Percentiles rank a stretch among this genome's conserved stretches.
Evolutionary conservation across 2,888 invertebrate species (phyloP).

Genomic region (Thecophora atra): DNA sequence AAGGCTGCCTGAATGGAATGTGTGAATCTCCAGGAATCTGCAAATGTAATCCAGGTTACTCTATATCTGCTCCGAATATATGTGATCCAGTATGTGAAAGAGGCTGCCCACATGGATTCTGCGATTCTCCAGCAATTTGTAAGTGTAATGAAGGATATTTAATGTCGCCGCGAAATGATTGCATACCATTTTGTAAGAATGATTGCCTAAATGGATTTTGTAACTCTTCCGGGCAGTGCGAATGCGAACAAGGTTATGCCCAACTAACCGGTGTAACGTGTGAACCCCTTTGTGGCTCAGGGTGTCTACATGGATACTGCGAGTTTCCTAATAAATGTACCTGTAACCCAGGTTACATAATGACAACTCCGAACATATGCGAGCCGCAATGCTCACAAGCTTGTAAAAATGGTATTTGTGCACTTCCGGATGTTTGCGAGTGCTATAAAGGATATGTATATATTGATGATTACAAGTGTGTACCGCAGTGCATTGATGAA

Average conservation of each 20-base stretch:
- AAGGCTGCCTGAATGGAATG: constrained; percentile 50
- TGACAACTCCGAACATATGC: constrained; percentile 36
- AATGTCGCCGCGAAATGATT: constrained; percentile 38
- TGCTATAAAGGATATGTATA: constrained; percentile 38
- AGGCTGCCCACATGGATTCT: constrained; percentile 75
- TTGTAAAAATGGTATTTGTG: constrained; percentile 57
- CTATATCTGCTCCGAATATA: background rate
- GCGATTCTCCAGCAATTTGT: constrained; percentile 75
- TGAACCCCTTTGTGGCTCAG: constrained; percentile 45
- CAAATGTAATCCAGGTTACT: constrained; percentile 40
- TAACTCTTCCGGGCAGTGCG: constrained; percentile 51
- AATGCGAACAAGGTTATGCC: constrained; percentile 40
- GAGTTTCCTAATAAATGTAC: constrained; percentile 49
- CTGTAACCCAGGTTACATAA: constrained; percentile 47
- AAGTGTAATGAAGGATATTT: constrained; percentile 73
- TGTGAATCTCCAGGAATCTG: constrained; percentile 58
- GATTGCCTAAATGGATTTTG: constrained; percentile 55
- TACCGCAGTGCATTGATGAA: constrained; percentile 44
- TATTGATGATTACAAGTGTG: constrained; percentile 55
- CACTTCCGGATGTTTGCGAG: constrained; percentile 54
- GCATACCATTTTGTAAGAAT: constrained; percentile 45
- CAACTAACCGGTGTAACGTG: constrained; percentile 21
- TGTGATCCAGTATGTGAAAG: constrained; percentile 51
- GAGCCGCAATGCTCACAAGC: constrained; percentile 42
- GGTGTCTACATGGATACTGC: constrained; percentile 61